Evolutionary conservation across 2,888 invertebrate genomes (phyloP), one percentile per base, ranked within the genome.

Genomic region (Saturnia pavonia): DNA sequence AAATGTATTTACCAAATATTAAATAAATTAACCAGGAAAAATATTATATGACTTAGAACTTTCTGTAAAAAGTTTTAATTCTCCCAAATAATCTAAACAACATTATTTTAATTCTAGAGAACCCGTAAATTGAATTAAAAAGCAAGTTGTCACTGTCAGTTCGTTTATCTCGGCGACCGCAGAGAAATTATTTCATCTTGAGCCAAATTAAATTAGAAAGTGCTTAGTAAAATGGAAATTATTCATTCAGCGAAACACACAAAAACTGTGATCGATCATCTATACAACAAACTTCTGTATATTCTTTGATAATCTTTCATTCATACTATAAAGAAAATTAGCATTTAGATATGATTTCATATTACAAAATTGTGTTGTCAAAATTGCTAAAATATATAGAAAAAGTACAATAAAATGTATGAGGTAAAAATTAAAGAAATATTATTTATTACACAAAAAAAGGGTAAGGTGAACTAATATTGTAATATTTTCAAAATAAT

Each of bases 231-330:
- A 82, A 91, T 90, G 90, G 90, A 91, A 87, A 87, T 89, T 74
- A 75, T 86, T 72, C 85, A 80, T 75, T 82, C 89, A 67, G 85
- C 86, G 22, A 85, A 81, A 78, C 82, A 89, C 71, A 88, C 88
- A 14, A 84, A 79, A 74, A 79, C 77, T 57, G 82, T 91, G 76
- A 90, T 90, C 77, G 86, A 90, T 81, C 86, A 87, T 77, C 80
- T 91, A 72, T 90, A 88, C 74, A 84, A 86, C 73, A 88, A 85
- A 80, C 82, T 91, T 71, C 86, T 89, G 79, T 86, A 87, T 78
- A 82, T 87, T 67, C 82, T 84, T 76, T 85, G 80, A 84, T 25
- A 11, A n/a, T 22, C n/a, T 2, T 22, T 9, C 57, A 27, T 27
- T 60, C 27, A 14, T 60, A 14, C 27, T 27, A 25, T 14, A 60